Conservation (phyloP, 2,797 vertebrate genomes). For the Acropternis orthonyx region DNA sequence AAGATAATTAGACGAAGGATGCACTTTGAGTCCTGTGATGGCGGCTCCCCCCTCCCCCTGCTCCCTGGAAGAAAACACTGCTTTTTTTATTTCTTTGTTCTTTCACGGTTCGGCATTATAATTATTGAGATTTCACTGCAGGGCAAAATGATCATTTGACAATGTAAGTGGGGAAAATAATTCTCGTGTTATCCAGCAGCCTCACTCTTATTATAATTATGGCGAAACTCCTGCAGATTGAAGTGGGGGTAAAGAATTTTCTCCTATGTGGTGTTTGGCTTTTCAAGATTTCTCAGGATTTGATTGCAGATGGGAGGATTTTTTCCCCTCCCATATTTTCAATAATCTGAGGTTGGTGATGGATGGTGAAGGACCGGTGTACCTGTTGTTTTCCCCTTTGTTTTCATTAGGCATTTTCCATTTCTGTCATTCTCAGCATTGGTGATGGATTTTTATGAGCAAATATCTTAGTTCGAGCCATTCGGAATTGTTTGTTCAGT, state of each 20-base stretch:
- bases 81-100: constrained; percentile 53
- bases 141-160: constrained; percentile 64
- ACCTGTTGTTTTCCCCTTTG: constrained; percentile 49
- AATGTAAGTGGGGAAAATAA: constrained; percentile 53
- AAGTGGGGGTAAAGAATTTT: constrained; percentile 34
- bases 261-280: neutral
- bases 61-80: constrained; percentile 17
- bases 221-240: constrained; percentile 40
- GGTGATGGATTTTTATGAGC: constrained; percentile 24
- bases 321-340: neutral
- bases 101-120: constrained; percentile 38
- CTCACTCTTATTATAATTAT: constrained; percentile 9
- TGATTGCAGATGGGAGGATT: neutral
- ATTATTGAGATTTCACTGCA: constrained; percentile 67
- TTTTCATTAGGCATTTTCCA: constrained; percentile 45
- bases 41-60: neutral
- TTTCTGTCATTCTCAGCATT: neutral
- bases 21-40: neutral
- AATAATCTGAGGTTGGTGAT: neutral
- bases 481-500: neutral
- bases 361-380: neutral
- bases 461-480: neutral
- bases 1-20: constrained; percentile 8
- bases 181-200: constrained; percentile 38
- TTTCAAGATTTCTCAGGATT: neutral